These are phyloP conservation scores for Lepidothrix coronata DNA, from an alignment of 2,113 vertebrate genomes.

Conservation along the genomic window DNA sequence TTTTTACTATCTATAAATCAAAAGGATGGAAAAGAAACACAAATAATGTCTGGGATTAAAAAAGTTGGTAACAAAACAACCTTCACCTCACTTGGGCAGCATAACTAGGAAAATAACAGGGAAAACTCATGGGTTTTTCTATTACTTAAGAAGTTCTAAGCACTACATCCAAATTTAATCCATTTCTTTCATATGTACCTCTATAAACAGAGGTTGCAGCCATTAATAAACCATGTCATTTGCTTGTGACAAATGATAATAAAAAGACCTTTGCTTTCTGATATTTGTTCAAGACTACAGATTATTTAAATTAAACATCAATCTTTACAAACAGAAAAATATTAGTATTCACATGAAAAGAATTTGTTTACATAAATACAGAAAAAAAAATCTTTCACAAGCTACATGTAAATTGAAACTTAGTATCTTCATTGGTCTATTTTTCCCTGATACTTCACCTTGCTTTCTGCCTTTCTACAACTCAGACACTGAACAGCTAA, in stretches of 20 bases:
- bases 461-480: background rate
- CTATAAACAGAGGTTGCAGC: background rate
- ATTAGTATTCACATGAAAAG: background rate
- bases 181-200: background rate
- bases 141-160: background rate
- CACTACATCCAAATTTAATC: background rate
- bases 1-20: background rate
- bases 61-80: background rate
- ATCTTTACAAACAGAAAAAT: background rate
- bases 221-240: constrained; percentile 17
- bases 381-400: background rate
- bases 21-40: background rate
- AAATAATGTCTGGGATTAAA: background rate
- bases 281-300: background rate
- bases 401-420: background rate
- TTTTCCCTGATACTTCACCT: background rate
- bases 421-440: background rate
- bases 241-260: background rate
- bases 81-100: background rate
- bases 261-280: background rate
- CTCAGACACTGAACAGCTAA: background rate
- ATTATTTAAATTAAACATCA: constrained; percentile 2
- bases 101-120: background rate
- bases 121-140: background rate
- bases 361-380: background rate